Conservation (phyloP, 2,888 invertebrate species). For the Diaperis boleti region DNA sequence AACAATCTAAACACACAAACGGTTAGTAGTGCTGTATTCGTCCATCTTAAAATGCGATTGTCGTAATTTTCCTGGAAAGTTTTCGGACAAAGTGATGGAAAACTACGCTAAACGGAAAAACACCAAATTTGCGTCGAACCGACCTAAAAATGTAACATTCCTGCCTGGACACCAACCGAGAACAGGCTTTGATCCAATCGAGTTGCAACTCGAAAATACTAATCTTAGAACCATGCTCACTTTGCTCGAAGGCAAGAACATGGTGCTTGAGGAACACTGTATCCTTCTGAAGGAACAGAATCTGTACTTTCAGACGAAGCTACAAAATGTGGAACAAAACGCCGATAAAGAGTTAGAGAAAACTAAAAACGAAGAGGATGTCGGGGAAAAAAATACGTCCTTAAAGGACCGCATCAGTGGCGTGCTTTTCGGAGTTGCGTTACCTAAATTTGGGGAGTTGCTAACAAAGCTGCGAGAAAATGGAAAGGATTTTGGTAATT, state of each 20-base stretch:
- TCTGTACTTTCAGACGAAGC: neutral
- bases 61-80: too few species aligned
- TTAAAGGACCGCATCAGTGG: conserved; percentile 14
- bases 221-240: neutral
- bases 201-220: conserved; percentile 4
- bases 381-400: neutral
- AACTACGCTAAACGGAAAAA: neutral
- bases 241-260: conserved; percentile 9
- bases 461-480: neutral
- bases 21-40: too few species aligned
- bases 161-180: neutral
- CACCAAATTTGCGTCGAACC: neutral
- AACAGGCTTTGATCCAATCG: neutral
- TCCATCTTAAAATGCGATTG: too few species aligned
- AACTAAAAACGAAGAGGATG: neutral
- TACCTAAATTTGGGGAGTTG: conserved; percentile 1
- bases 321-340: neutral
- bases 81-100: neutral
- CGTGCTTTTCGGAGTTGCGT: conserved; percentile 2
- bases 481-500: neutral
- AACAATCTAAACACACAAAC: too few species aligned
- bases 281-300: conserved; percentile 10
- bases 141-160: neutral
- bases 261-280: conserved; percentile 8
- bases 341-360: neutral